Percentiles rank a stretch among this genome's conserved stretches.
Conservation (phyloP, 2,797 vertebrate genomes). For the Hippoglossus hippoglossus region DNA sequence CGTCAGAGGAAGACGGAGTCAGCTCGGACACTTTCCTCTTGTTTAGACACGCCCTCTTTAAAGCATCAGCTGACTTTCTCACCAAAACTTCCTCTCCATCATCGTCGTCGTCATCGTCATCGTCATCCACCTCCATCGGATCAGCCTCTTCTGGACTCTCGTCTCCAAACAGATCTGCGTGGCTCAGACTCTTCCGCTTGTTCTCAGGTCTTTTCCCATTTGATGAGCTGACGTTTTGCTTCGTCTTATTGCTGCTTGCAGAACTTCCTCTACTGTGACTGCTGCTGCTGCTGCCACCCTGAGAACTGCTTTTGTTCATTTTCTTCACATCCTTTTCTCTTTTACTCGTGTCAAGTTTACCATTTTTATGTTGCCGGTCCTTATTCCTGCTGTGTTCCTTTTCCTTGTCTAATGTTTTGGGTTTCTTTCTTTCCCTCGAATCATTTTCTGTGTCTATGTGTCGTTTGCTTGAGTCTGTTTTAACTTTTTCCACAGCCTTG, state of each 20-base stretch:
- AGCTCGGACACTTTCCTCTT: constrained; percentile 72
- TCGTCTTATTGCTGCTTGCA: constrained; percentile 66
- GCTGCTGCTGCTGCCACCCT: constrained; percentile 51
- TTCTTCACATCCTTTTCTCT: constrained; percentile 74
- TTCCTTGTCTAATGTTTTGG: constrained; percentile 64
- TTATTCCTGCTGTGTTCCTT: constrained; percentile 76
- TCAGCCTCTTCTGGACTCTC: constrained; percentile 90
- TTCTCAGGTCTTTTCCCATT: constrained; percentile 66
- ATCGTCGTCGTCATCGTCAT: background rate
- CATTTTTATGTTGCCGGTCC: constrained; percentile 78
- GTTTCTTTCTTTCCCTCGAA: constrained; percentile 75
- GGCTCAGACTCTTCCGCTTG: constrained; percentile 87
- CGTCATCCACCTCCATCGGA: constrained; percentile 44
- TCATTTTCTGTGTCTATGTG: constrained; percentile 78
- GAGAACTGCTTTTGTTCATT: constrained; percentile 51
- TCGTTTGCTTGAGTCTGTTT: constrained; percentile 73
- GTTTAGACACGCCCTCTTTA: constrained; percentile 69
- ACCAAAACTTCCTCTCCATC: constrained; percentile 65
- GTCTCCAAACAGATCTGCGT: constrained; percentile 93
- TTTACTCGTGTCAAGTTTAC: constrained; percentile 69
- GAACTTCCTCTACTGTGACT: constrained; percentile 61
- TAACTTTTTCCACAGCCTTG: constrained; percentile 78
- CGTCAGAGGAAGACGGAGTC: constrained; percentile 78
- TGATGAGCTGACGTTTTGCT: constrained; percentile 53
- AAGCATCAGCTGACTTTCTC: constrained; percentile 75